Evolutionary conservation across 1,140 invertebrate species (phyloP).

Genomic region (Meloidogyne floridensis): DNA sequence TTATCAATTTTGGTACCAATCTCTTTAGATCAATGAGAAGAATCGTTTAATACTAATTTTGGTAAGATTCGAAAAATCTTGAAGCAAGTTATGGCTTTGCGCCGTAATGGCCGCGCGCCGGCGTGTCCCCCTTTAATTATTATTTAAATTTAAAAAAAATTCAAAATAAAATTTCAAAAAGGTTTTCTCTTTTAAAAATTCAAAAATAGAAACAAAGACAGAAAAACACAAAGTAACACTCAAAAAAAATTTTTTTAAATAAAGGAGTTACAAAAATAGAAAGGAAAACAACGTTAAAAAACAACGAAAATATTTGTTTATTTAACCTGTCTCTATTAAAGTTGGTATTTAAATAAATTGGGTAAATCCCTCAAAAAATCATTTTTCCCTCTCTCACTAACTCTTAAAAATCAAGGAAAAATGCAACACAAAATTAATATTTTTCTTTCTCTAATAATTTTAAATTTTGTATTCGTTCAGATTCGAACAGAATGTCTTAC

Average conservation of each 20-base stretch:
- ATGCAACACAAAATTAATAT: background rate
- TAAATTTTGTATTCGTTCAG: constrained; percentile 3
- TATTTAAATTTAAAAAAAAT: too few relatives aligned
- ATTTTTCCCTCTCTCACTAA: background rate
- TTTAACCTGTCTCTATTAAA: background rate
- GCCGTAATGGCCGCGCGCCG: too few relatives aligned
- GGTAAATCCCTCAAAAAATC: background rate
- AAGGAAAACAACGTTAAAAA: background rate
- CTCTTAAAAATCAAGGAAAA: background rate
- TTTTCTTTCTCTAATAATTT: background rate
- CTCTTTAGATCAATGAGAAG: too few relatives aligned
- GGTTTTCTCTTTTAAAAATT: background rate
- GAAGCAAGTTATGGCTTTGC: too few relatives aligned
- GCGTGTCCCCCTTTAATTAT: too few relatives aligned
- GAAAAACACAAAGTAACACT: background rate
- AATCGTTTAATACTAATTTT: too few relatives aligned
- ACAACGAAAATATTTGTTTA: background rate
- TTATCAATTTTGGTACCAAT: too few relatives aligned
- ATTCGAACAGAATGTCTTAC: background rate
- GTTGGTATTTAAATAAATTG: background rate
- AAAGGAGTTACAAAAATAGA: background rate
- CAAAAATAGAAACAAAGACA: background rate
- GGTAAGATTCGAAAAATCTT: too few relatives aligned
- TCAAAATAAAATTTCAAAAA: too few relatives aligned
- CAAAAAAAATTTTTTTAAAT: constrained; percentile 10